Evolutionary conservation across 2,797 vertebrate genomes (phyloP), one percentile per base, ranked within the genome.

Genomic region (Liasis olivaceus): DNA sequence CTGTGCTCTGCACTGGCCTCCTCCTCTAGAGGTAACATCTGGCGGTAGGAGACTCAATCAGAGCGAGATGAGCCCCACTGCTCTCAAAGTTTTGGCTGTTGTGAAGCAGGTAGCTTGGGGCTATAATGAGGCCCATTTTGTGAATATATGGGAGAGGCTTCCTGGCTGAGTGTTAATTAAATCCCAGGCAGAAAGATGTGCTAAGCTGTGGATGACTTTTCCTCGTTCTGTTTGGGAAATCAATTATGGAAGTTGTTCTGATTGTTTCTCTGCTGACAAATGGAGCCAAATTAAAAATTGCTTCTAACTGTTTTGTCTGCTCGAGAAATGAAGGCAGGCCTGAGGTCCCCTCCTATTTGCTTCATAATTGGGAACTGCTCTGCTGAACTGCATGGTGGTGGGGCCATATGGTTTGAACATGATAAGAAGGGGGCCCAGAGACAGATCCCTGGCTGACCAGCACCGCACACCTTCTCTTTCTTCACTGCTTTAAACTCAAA

Each of bases 251-350:
- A 87, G 54, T 88, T 84, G 72, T 77, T 93, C 66, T 69, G 63
- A 92, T 9, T 89, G 91, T 90, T 91, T 60, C 72, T 60, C 51
- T 93, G 64, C 59, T 77, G 91, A 93, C 85, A 94, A 96, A 91
- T 9, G 56, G 62, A 69, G 90, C 72, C 6, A 92, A 93, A 94
- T 94, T 91, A 91, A 95, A 95, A 95, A 47, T 81, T 60, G 20
- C 85, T 91, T 12, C 84, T 88, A 85, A 88, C 17, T 85, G 59
- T 90, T 94, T 47, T 51, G 63, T 56, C 14, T 87, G 11, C 86
- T 89, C 1, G 6, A n/a, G 87, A 86, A 94, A 9, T 24, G 59
- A 88, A 7, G 60, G 59, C 62, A 54, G 88, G 11, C 3, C 12
- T 24, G 51, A 12, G n/a, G 15, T 12, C 84, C 15, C 15, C 89